Percentiles rank a stretch among this genome's conserved stretches.
These are phyloP conservation scores for Pollachius pollachius DNA, from an alignment of 2,113 vertebrate species.

Conservation along the genomic window DNA sequence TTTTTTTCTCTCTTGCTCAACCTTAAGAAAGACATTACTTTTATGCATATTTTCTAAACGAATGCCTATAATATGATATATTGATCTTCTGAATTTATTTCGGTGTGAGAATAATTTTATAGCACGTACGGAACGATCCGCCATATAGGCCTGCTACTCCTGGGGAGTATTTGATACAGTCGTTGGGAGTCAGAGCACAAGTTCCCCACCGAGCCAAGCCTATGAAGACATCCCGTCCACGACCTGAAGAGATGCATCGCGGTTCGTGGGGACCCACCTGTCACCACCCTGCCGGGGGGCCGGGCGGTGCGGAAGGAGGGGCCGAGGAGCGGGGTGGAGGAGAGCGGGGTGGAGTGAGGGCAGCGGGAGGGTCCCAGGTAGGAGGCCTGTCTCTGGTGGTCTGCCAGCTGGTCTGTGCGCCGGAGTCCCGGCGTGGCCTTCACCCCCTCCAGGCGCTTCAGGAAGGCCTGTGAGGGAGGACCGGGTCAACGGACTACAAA, in stretches of 20 bases:
- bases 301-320: constrained; percentile 58
- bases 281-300: constrained; percentile 41
- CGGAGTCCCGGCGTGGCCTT: constrained; percentile 85
- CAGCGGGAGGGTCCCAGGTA: constrained; percentile 63
- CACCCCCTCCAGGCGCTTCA: constrained; percentile 88
- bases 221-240: no score
- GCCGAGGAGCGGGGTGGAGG: constrained; percentile 51
- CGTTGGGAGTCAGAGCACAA: no score
- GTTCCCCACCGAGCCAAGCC: no score
- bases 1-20: neutral
- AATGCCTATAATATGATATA: neutral
- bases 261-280: neutral
- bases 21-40: neutral
- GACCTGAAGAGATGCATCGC: no score
- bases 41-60: neutral
- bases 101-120: neutral
- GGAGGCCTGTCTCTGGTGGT: constrained; percentile 82
- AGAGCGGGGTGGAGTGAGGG: constrained; percentile 33
- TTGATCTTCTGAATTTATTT: neutral
- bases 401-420: constrained; percentile 83
- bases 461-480: constrained; percentile 75
- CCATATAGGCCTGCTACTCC: no score
- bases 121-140: neutral
- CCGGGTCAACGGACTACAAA: neutral
- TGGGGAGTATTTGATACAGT: no score